A percentile compares a stretch with the other conserved stretches of the same genome.
phyloP scores from a whole-genome alignment of 2,888 invertebrate genomes.

The Cryptosula pallasiana region DNA sequence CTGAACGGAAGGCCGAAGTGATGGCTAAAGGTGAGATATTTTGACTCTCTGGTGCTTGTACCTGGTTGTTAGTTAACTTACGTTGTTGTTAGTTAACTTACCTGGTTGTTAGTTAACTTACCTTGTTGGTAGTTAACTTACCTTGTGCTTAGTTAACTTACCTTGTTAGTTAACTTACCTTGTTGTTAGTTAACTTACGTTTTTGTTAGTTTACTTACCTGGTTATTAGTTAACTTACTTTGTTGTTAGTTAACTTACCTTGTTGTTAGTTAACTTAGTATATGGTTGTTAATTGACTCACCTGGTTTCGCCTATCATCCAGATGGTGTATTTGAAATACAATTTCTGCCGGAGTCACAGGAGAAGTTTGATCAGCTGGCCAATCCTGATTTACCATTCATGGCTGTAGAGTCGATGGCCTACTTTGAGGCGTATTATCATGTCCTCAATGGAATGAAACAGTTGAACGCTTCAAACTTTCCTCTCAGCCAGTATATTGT shows the following conservation, averaged over 20 bases:
- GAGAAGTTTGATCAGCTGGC: background rate
- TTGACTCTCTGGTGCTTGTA: background rate
- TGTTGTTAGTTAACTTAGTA: too few relatives aligned
- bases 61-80: background rate
- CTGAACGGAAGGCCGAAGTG: slow-evolving; percentile 33
- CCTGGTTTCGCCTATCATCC: too few relatives aligned
- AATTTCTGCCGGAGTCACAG: slow-evolving; percentile 12
- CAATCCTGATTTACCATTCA: slow-evolving; percentile 30
- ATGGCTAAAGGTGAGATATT: slow-evolving; percentile 33
- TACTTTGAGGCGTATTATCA: slow-evolving; percentile 78
- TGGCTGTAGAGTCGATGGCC: slow-evolving; percentile 72
- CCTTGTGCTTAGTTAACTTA: too few relatives aligned
- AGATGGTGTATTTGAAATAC: slow-evolving; percentile 18
- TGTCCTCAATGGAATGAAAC: slow-evolving; percentile 66
- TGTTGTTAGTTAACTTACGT: too few relatives aligned
- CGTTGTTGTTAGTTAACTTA: too few relatives aligned
- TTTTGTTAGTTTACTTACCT: too few relatives aligned
- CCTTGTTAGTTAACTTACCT: too few relatives aligned
- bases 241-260: too few relatives aligned
- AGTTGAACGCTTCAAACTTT: slow-evolving; percentile 49
- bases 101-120: too few relatives aligned
- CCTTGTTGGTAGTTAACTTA: too few relatives aligned
- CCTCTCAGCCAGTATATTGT: slow-evolving; percentile 35
- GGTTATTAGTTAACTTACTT: too few relatives aligned
- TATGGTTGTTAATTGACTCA: too few relatives aligned